These are phyloP conservation scores for Cantharis nigra DNA, from an alignment of 2,888 invertebrate species.

Conservation along the genomic window DNA sequence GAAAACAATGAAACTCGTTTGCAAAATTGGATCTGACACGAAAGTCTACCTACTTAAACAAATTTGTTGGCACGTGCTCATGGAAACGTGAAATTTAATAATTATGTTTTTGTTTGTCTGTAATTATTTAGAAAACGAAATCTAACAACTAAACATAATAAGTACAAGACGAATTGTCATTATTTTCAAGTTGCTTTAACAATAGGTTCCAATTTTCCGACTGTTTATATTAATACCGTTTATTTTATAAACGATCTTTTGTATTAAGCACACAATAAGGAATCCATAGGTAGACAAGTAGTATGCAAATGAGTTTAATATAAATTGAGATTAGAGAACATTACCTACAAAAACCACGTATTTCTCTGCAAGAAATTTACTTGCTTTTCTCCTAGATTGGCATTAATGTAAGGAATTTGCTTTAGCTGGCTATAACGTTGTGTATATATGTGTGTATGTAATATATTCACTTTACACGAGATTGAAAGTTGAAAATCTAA, in stretches of 20 bases:
- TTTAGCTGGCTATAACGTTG: slow-evolving; percentile 26
- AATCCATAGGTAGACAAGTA: slow-evolving; percentile 7
- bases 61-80: background rate
- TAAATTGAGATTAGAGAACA: slow-evolving; percentile 18
- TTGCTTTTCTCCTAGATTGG: slow-evolving; percentile 17
- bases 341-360: slow-evolving; percentile 13
- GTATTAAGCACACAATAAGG: slow-evolving; percentile 12
- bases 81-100: slow-evolving; percentile 12
- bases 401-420: slow-evolving; percentile 32
- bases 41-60: slow-evolving; percentile 3
- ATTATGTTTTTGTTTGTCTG: slow-evolving; percentile 12
- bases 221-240: slow-evolving; percentile 18
- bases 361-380: slow-evolving; percentile 19
- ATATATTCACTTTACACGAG: slow-evolving; percentile 33
- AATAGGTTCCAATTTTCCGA: slow-evolving; percentile 11
- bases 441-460: slow-evolving; percentile 35
- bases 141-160: background rate
- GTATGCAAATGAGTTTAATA: slow-evolving; percentile 14
- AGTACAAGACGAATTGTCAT: slow-evolving; percentile 11
- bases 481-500: slow-evolving; percentile 45
- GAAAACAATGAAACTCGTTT: slow-evolving; percentile 3
- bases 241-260: slow-evolving; percentile 21
- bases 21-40: slow-evolving; percentile 1
- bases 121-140: slow-evolving; percentile 16
- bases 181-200: slow-evolving; percentile 21